Percentiles rank a stretch among this genome's conserved stretches.
phyloP scores from a whole-genome alignment of 2,113 vertebrate genomes.

The Strix aluco region DNA sequence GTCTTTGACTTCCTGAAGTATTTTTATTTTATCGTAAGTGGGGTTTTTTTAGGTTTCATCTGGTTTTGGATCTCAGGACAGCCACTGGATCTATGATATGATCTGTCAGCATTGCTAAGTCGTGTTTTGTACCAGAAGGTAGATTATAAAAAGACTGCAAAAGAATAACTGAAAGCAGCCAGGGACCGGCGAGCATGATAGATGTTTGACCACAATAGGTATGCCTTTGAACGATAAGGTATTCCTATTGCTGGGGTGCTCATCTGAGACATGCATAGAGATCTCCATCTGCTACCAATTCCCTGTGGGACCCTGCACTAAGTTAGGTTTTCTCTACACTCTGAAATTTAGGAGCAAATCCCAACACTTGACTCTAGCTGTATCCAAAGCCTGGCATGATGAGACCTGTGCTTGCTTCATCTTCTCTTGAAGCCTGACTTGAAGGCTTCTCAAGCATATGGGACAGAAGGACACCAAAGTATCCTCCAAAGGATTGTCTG shows the following conservation, averaged over 20 bases:
- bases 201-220: background rate
- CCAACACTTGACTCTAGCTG: background rate
- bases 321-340: background rate
- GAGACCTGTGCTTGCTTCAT: background rate
- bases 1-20: background rate
- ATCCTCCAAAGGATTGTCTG: background rate
- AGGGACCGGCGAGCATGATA: rapidly evolving
- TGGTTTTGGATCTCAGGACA: background rate
- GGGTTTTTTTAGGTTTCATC: background rate
- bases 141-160: background rate
- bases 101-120: background rate
- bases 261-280: background rate
- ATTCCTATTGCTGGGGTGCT: background rate
- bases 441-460: background rate
- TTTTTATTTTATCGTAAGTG: background rate
- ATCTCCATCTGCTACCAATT: background rate
- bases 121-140: background rate
- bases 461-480: background rate
- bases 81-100: background rate
- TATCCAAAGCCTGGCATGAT: background rate
- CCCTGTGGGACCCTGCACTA: background rate
- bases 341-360: background rate
- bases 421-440: background rate
- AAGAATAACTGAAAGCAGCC: background rate
- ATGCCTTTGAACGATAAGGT: background rate